Evolutionary conservation across 2,113 vertebrate genomes (phyloP).

Genomic region (Sebastes fasciatus): DNA sequence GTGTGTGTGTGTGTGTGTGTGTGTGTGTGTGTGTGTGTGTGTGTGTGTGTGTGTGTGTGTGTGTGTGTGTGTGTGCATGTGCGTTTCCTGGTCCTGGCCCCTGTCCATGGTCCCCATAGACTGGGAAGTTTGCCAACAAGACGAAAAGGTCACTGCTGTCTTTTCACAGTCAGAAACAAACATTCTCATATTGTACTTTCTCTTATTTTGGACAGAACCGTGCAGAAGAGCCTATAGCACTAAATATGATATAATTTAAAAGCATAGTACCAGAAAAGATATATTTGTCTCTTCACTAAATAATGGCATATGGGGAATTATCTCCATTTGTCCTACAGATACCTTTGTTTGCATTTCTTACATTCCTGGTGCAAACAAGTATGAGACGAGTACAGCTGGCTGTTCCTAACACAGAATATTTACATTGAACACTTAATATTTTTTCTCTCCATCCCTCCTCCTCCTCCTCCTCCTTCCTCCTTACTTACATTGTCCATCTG

Average conservation of each 20-base stretch:
- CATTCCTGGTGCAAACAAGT: slow-evolving; percentile 34
- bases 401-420: slow-evolving; percentile 32
- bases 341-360: slow-evolving; percentile 50
- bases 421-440: slow-evolving; percentile 49
- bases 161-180: slow-evolving; percentile 16
- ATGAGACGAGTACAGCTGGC: slow-evolving; percentile 28
- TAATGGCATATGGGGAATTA: neutral
- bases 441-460: neutral
- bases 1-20: slow-evolving; percentile 18
- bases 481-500: slow-evolving; percentile 98
- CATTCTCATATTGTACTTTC: neutral
- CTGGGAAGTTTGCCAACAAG: slow-evolving; percentile 27
- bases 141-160: slow-evolving; percentile 26
- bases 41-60: slow-evolving; percentile 17
- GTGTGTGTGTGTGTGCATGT: slow-evolving; percentile 41
- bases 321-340: slow-evolving; percentile 16
- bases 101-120: slow-evolving; percentile 31
- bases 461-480: slow-evolving; percentile 24
- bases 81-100: slow-evolving; percentile 33
- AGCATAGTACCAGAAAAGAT: neutral
- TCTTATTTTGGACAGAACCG: neutral
- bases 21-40: slow-evolving; percentile 14
- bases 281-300: neutral
- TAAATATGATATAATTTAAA: neutral
- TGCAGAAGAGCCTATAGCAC: neutral